phyloP scores from a whole-genome alignment of 2,888 invertebrate species.

The Syritta pipiens region DNA sequence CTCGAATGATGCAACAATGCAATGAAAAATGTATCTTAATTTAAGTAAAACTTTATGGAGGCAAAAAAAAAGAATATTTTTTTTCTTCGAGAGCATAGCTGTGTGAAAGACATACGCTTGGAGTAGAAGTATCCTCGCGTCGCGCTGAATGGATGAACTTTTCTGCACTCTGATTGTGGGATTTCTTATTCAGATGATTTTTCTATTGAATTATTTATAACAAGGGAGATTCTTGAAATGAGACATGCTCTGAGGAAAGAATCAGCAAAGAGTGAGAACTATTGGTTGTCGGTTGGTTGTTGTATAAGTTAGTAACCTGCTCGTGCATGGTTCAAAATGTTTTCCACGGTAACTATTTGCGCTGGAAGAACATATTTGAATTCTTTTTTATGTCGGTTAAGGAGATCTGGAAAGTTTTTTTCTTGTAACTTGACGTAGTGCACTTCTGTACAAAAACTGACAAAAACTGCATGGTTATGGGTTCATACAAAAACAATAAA shows the following conservation, averaged over 20 bases:
- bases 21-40: conserved; percentile 54
- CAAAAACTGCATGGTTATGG: too few relatives aligned
- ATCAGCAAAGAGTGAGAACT: not conserved
- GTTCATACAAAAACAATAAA: too few relatives aligned
- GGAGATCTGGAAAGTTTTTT: too few relatives aligned
- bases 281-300: not conserved
- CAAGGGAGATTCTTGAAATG: not conserved
- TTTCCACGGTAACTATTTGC: too few relatives aligned
- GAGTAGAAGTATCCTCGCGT: conserved; percentile 2
- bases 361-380: too few relatives aligned
- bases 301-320: not conserved
- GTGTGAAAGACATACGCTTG: conserved; percentile 1
- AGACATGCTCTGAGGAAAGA: not conserved
- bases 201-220: conserved; percentile 59
- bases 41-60: conserved; percentile 30
- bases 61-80: not conserved
- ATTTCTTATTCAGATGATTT: conserved; percentile 57
- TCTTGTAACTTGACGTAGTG: too few relatives aligned
- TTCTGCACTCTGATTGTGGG: conserved; percentile 43
- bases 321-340: too few relatives aligned
- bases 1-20: conserved; percentile 36
- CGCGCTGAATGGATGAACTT: conserved; percentile 34
- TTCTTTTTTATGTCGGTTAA: too few relatives aligned
- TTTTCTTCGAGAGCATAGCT: conserved; percentile 16
- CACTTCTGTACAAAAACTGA: too few relatives aligned